Evolutionary conservation across 2,113 vertebrate species (phyloP), one percentile per base, ranked within the genome.

Genomic region (Pimephales promelas): DNA sequence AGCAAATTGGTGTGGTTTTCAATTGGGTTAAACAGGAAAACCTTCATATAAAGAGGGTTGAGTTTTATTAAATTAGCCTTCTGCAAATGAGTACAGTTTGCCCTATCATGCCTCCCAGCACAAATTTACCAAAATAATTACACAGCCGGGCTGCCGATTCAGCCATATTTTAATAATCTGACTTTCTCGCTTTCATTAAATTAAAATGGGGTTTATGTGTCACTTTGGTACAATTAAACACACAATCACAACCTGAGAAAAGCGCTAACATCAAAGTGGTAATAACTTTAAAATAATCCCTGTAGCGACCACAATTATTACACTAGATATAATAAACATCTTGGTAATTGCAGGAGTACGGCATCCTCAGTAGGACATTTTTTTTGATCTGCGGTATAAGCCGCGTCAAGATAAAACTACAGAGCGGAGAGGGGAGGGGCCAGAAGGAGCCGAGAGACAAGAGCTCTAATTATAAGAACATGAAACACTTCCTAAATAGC

Each of bases 221-320:
- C 93, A 94, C 93, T 92, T 94, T 86, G 90, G 92, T 91, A 91
- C 93, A 94, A 94, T 95, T 94, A 95, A 93, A 92, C 87, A 92
- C 90, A 93, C 90, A 94, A 93, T 93, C 92, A 91, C 89, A 89
- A 87, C 40, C 59, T 57, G 89, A 80, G 79, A 87, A 79, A 70
- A 81, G 80, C 77, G 88, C 91, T 89, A 93, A 89, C 91, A 92
- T 89, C 89, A 92, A 92, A 92, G 90, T 90, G 91, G 92, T 93
- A 94, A 94, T 88, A 93, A 93, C 90, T 92, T 94, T 92, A 90
- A 93, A 93, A 92, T 93, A 93, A 93, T 92, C 93, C 93, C 92
- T 89, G 91, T 92, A 94, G 94, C 92, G 87, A 91, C 89, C 91
- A 90, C 91, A 93, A 92, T 94, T 90, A 94, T 93, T 93, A 92